phyloP scores from a whole-genome alignment of 2,113 vertebrate species.

The Genyomyrus donnyi region DNA sequence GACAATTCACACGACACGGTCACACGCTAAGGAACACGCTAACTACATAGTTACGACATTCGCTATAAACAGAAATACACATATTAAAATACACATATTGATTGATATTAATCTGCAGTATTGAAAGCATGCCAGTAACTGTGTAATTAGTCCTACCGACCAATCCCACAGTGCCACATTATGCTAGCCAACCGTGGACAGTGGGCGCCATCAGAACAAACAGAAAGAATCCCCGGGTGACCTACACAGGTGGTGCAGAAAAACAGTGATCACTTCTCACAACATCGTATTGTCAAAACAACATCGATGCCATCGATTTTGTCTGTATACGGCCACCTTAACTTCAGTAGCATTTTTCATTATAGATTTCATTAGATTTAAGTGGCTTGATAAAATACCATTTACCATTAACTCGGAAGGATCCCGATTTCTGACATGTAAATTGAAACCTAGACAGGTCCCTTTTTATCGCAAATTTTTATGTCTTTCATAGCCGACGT shows the following conservation, averaged over 20 bases:
- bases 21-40: neutral
- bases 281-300: neutral
- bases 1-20: neutral
- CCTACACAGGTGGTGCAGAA: neutral
- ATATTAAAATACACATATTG: neutral
- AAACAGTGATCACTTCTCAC: neutral
- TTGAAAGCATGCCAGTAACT: neutral
- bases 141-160: too few species aligned
- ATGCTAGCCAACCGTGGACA: neutral
- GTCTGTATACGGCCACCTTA: neutral
- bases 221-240: neutral
- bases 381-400: neutral
- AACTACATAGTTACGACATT: neutral
- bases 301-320: neutral
- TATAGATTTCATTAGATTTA: neutral
- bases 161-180: too few species aligned
- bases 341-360: neutral
- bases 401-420: neutral
- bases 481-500: neutral
- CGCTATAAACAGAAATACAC: neutral
- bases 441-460: neutral
- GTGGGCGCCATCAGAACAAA: neutral
- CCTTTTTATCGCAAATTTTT: neutral
- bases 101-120: neutral
- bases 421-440: neutral